phyloP scores from a whole-genome alignment of 2,113 vertebrate species.

The Festucalex cinctus region DNA sequence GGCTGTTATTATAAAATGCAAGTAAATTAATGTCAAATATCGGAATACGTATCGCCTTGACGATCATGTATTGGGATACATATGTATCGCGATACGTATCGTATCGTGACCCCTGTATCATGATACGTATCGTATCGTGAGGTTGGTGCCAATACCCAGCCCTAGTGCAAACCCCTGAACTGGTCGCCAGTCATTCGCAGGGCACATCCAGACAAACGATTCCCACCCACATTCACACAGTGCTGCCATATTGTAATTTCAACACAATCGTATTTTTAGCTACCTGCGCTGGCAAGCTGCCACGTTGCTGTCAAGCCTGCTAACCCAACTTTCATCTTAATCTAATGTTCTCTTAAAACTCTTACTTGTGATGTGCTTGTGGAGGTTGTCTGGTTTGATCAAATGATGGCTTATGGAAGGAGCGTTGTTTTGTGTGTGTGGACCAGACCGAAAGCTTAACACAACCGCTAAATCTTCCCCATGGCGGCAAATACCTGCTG shows the following conservation, averaged over 20 bases:
- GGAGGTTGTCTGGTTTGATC: conserved; percentile 44
- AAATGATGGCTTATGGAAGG: conserved; percentile 27
- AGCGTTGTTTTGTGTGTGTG: conserved; percentile 11
- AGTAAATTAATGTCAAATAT: too few relatives aligned
- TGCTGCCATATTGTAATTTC: not conserved
- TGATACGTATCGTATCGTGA: too few relatives aligned
- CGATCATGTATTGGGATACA: too few relatives aligned
- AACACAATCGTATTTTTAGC: conserved; percentile 1
- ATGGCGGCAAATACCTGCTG: conserved; percentile 58
- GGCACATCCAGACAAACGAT: not conserved
- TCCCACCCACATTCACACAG: not conserved
- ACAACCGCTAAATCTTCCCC: conserved; percentile 54
- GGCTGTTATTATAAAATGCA: too few relatives aligned
- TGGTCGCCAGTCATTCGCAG: not conserved
- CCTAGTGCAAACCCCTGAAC: not conserved
- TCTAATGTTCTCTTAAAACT: conserved; percentile 25
- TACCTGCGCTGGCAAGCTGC: conserved; percentile 21
- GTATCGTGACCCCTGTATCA: too few relatives aligned
- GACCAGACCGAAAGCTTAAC: conserved; percentile 49
- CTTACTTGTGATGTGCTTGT: conserved; percentile 22
- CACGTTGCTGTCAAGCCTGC: conserved; percentile 44
- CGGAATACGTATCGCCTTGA: too few relatives aligned
- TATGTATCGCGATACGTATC: too few relatives aligned
- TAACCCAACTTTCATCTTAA: conserved; percentile 45
- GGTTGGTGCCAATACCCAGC: too few relatives aligned